Evolutionary conservation across 2,888 invertebrate species (phyloP).

Genomic region (Incurvaria masculella): DNA sequence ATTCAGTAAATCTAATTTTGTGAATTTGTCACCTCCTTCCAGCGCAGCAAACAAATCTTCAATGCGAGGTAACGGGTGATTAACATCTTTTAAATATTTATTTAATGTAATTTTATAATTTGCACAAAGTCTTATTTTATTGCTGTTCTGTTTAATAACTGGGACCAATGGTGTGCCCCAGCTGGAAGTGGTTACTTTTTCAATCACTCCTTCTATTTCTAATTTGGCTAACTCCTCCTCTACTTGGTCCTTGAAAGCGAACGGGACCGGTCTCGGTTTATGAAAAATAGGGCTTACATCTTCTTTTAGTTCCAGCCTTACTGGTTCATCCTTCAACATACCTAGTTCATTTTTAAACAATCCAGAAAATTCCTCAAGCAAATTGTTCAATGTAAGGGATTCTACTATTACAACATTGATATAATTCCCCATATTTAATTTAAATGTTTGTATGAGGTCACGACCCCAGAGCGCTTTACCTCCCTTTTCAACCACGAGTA

Average conservation of each 20-base stretch:
- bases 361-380: no score
- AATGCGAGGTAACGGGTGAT: constrained; percentile 16
- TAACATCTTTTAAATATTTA: constrained; percentile 10
- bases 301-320: background rate
- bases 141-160: constrained; percentile 23
- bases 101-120: constrained; percentile 13
- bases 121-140: background rate
- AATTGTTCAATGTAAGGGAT: no score
- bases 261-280: constrained; percentile 19
- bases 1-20: constrained; percentile 14
- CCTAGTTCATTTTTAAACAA: background rate
- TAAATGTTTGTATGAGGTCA: background rate
- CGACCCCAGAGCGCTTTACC: background rate
- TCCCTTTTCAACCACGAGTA: background rate
- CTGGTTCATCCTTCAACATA: background rate
- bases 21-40: constrained; percentile 16
- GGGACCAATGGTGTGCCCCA: constrained; percentile 28
- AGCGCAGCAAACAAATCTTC: constrained; percentile 15
- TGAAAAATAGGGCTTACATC: constrained; percentile 15
- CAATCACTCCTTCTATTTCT: constrained; percentile 15
- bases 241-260: constrained; percentile 16
- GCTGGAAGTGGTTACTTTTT: constrained; percentile 16
- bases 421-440: background rate
- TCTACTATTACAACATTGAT: no score
- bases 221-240: constrained; percentile 17